phyloP scores from a whole-genome alignment of 2,888 invertebrate genomes.

The Lasioglossum calceatum region DNA sequence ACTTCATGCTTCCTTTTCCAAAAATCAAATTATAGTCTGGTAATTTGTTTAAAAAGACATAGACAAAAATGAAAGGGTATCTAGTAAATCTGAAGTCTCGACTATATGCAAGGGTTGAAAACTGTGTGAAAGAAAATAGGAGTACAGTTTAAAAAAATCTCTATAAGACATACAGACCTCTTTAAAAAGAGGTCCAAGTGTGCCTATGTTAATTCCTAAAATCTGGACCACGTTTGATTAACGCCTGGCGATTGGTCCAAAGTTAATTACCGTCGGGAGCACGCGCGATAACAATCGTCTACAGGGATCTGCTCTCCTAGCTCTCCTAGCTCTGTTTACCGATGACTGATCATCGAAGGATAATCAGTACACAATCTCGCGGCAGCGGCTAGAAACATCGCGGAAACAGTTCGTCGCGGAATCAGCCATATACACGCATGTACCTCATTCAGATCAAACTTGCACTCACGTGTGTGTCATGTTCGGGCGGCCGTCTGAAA shows the following conservation, averaged over 20 bases:
- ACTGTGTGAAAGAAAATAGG: not conserved
- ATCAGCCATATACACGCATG: not conserved
- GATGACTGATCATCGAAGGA: conserved; percentile 21
- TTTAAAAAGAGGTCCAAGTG: not conserved
- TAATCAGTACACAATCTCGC: conserved; percentile 8
- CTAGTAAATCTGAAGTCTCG: not conserved
- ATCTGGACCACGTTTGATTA: not conserved
- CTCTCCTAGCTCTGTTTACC: conserved; percentile 8
- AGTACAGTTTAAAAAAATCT: not conserved
- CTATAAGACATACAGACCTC: not conserved
- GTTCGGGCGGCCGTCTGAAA: conserved; percentile 16
- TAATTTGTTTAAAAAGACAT: too few species aligned
- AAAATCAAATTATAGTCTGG: not conserved
- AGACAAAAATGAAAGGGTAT: not conserved
- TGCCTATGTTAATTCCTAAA: too few species aligned
- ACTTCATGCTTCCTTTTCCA: too few species aligned
- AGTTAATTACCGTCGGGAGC: not conserved
- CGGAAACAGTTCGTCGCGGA: conserved; percentile 8
- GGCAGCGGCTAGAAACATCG: conserved; percentile 6
- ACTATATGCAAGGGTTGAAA: not conserved
- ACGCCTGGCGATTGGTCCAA: not conserved
- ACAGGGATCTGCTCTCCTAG: conserved; percentile 17
- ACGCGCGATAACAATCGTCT: conserved; percentile 19
- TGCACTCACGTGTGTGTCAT: conserved; percentile 61
- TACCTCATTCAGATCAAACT: conserved; percentile 2